Evolutionary conservation across 2,888 invertebrate species (phyloP), one percentile per base, ranked within the genome.

Genomic region (Lucinisca nassula): DNA sequence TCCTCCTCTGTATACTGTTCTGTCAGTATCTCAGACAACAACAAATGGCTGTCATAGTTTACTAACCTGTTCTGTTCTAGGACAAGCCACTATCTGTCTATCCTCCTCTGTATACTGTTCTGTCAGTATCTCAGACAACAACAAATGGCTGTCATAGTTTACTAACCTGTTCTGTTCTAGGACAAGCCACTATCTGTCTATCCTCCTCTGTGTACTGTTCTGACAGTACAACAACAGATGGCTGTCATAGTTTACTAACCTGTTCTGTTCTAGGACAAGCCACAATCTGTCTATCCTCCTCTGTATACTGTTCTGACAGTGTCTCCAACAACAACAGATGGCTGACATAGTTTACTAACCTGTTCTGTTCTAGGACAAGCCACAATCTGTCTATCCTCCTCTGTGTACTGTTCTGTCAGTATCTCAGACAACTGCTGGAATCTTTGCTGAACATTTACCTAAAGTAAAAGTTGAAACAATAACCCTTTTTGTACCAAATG

Each of bases 311-410:
- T 38, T 98, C 97, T 88, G 97, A 97, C 0, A 97, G 96, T 14
- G 99, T 96, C 27, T 98, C 96, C 92, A 98, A 98, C 14, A n/a
- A n/a, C n/a, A n/a, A n/a, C n/a, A n/a, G n/a, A n/a, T n/a, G n/a
- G n/a, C n/a, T n/a, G 40, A 40, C 14, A 40, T 40, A 40, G 14
- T 40, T 10, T 10, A n/a, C 98, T 98, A 17, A 99, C 97, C 97
- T 99, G 99, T 95, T 99, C 99, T 1, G 98, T 98, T 0, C 98
- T 98, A 0, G 99, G 99, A 95, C 99, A 98, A 14, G 98, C 98
- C 4, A 99, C 98, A 78, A 99, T 97, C 79, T 98, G 97, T 80
- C 89, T 89, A 75, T 96, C 96, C 95, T 99, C 99, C 40, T 97
- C 97, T 0, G 97, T 97, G 95, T 98, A 99, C 77, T 98, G 97